A percentile compares a stretch with the other conserved stretches of the same genome.
These are phyloP conservation scores for Montipora cactus DNA, from an alignment of 64 coral and sea anemone genomes.

Conservation along the genomic window DNA sequence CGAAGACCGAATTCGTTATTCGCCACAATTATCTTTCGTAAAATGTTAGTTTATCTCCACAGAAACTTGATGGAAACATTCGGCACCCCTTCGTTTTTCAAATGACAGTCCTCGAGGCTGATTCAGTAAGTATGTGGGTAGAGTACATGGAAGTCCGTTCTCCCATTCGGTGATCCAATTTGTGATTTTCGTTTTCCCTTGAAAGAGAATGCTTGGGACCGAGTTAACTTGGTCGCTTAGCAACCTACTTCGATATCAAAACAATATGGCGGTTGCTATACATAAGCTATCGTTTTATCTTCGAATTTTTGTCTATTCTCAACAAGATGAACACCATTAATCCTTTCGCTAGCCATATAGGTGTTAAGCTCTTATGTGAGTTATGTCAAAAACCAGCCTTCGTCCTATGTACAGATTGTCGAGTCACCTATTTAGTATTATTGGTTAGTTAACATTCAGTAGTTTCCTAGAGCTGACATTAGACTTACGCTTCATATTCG, in stretches of 20 bases:
- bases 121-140: no score
- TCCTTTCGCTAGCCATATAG: slow-evolving; percentile 95
- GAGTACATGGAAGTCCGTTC: no score
- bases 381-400: slow-evolving; percentile 99
- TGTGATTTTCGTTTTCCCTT: background rate
- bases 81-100: no score
- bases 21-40: no score
- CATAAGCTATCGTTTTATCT: no score
- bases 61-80: no score
- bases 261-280: slow-evolving; percentile 30
- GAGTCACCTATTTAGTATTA: slow-evolving; percentile 88
- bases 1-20: no score
- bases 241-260: background rate
- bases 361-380: slow-evolving; percentile 98
- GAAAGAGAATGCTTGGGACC: background rate
- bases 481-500: no score
- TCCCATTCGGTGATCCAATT: background rate
- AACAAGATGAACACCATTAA: slow-evolving; percentile 87
- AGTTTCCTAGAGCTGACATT: no score
- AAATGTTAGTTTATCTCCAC: no score
- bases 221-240: slow-evolving; percentile 3
- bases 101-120: no score
- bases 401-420: slow-evolving; percentile 90
- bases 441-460: slow-evolving; percentile 69
- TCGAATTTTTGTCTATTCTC: no score